Evolutionary conservation across 2,797 vertebrate species (phyloP).

Genomic region (Spheniscus humboldti): DNA sequence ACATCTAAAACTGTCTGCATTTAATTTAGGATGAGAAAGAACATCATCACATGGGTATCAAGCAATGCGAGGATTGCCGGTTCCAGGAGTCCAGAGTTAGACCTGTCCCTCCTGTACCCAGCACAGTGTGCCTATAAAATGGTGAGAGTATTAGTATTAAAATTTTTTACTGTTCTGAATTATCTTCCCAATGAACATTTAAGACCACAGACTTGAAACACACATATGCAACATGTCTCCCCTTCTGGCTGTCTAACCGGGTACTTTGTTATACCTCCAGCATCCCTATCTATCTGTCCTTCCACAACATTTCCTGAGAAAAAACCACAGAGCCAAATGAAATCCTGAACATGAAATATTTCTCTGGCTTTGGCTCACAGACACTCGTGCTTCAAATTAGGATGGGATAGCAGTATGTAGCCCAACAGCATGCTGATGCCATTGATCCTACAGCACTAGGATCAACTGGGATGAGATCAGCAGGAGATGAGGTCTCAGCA

Average conservation of each 20-base stretch:
- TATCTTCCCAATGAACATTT: neutral
- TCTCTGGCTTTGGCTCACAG: neutral
- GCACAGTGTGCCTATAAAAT: neutral
- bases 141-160: neutral
- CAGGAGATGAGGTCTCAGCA: neutral
- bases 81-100: neutral
- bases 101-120: neutral
- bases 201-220: neutral
- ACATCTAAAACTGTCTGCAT: neutral
- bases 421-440: neutral
- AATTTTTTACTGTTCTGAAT: neutral
- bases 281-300: neutral
- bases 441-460: neutral
- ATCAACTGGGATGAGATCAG: neutral
- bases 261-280: neutral
- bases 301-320: neutral
- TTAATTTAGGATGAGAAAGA: conserved; percentile 16
- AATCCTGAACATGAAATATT: neutral
- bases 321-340: neutral
- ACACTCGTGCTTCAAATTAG: neutral
- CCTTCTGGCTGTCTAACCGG: fast-evolving
- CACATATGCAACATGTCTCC: neutral
- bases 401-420: neutral
- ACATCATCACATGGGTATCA: neutral
- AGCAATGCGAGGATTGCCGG: neutral